Conservation (phyloP, 2,888 invertebrate genomes). For the Pseudanteris insignis region DNA sequence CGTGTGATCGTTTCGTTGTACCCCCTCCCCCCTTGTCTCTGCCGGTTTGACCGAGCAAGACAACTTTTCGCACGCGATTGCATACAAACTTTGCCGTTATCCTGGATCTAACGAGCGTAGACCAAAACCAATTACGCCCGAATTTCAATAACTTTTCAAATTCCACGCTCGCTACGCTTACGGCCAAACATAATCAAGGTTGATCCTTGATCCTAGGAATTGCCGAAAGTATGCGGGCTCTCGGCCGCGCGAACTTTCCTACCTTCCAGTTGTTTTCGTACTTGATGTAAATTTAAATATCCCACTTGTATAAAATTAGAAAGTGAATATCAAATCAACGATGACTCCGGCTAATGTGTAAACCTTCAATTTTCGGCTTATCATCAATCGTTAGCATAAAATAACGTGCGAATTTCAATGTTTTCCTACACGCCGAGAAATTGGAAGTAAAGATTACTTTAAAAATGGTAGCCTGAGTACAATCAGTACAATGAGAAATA, state of each 20-base stretch:
- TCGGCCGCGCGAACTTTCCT: neutral
- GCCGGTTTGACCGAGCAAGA: neutral
- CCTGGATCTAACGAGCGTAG: neutral
- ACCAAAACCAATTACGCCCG: constrained; percentile 11
- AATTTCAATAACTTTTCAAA: constrained; percentile 16
- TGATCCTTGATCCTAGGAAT: constrained; percentile 1
- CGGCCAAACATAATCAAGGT: constrained; percentile 4
- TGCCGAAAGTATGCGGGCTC: constrained; percentile 9
- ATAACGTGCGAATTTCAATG: too few relatives aligned
- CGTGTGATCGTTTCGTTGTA: constrained; percentile 14
- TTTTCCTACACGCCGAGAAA: too few relatives aligned
- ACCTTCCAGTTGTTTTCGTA: constrained; percentile 10
- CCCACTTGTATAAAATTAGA: constrained; percentile 36
- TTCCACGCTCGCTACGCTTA: neutral
- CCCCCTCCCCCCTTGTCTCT: too few relatives aligned
- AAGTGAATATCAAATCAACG: constrained; percentile 17
- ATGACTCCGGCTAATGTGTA: neutral
- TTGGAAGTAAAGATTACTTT: too few relatives aligned
- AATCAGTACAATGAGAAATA: too few relatives aligned
- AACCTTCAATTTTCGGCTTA: neutral
- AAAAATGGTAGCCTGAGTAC: too few relatives aligned
- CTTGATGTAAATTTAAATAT: constrained; percentile 24
- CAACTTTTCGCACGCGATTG: constrained; percentile 13
- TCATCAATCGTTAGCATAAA: constrained; percentile 11
- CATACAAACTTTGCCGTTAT: constrained; percentile 5